A percentile compares a stretch with the other conserved stretches of the same genome.
Conservation (phyloP, 2,888 invertebrate species). For the Cosmorhoe ocellata region DNA sequence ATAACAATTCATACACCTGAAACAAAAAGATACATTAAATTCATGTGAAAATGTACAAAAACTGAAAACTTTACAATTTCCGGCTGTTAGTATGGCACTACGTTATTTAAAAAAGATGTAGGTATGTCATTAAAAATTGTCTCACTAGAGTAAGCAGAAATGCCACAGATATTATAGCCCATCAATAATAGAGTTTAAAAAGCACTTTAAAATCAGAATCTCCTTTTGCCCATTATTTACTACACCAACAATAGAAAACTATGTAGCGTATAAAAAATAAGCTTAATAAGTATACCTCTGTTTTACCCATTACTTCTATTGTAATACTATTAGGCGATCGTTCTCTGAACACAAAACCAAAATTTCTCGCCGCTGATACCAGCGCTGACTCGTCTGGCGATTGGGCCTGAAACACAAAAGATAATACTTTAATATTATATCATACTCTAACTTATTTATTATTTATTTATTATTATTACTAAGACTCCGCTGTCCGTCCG, state of each 20-base stretch:
- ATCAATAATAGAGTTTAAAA: too few relatives aligned
- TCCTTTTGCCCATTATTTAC: too few relatives aligned
- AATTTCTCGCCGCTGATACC: slow-evolving; percentile 98
- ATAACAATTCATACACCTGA: slow-evolving; percentile 96
- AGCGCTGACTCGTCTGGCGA: slow-evolving; percentile 99
- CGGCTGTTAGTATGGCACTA: not conserved
- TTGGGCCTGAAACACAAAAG: slow-evolving; percentile 87
- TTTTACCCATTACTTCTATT: slow-evolving; percentile 92
- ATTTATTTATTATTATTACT: too few relatives aligned
- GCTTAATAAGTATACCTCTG: too few relatives aligned
- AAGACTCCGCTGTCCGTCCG: too few relatives aligned
- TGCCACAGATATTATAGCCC: too few relatives aligned
- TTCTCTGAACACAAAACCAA: slow-evolving; percentile 98
- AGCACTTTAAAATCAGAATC: too few relatives aligned
- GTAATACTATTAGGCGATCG: slow-evolving; percentile 96
- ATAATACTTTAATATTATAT: not conserved
- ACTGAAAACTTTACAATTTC: not conserved
- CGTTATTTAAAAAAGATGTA: too few relatives aligned
- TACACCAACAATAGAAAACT: too few relatives aligned
- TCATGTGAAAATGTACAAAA: not conserved
- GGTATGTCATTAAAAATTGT: too few relatives aligned
- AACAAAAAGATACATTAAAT: slow-evolving; percentile 42
- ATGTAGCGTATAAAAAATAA: too few relatives aligned
- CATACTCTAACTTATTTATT: not conserved
- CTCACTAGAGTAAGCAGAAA: too few relatives aligned